Evolutionary conservation across 2,797 vertebrate genomes (phyloP), one percentile per base, ranked within the genome.

Genomic region (Sus cebifrons): DNA sequence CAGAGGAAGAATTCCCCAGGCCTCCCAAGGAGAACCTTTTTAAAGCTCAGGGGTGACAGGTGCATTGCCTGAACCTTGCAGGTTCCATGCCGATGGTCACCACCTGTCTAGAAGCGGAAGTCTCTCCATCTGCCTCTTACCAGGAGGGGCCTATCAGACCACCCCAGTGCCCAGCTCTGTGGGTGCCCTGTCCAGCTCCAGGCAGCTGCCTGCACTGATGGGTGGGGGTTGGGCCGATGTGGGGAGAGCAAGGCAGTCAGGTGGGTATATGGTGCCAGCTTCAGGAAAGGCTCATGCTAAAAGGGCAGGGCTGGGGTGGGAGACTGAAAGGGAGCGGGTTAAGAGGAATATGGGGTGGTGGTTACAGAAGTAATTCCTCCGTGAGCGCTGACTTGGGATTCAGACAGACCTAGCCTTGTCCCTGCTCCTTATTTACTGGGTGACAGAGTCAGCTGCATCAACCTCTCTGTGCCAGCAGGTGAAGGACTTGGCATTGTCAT

Each of bases 11-110:
- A 73, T 82, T 89, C 89, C 96, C 56, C 9, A 27, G 64, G 73
- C 62, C 93, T 95, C 67, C 93, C 81, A 54, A 32, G 83, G 56
- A 96, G 86, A 96, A 95, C 73, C 90, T 93, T 88, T 40, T 4
- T 77, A 85, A 97, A 96, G 94, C 92, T 97, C 84, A 8, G 18
- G 90, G 82, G 36, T 81, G 92, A 97, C 86, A 89, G 52, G 78
- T 17, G 58, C 78, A 71, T 75, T 54, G 82, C 94, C 88, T 97
- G 74, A 83, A 91, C 74, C 84, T 79, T 84, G 89, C 12, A 49
- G 83, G 62, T 70, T 82, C 85, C 2, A 2, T 2, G 75, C 71
- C 27, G 36, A 52, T 5, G 27, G 64, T 93, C 65, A 54, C 36
- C 88, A 71, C 74, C 62, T 86, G 84, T 56, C 65, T 67, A 62